Evolutionary conservation across 2,888 invertebrate genomes (phyloP).

Genomic region (Hirtodrosophila duncani): DNA sequence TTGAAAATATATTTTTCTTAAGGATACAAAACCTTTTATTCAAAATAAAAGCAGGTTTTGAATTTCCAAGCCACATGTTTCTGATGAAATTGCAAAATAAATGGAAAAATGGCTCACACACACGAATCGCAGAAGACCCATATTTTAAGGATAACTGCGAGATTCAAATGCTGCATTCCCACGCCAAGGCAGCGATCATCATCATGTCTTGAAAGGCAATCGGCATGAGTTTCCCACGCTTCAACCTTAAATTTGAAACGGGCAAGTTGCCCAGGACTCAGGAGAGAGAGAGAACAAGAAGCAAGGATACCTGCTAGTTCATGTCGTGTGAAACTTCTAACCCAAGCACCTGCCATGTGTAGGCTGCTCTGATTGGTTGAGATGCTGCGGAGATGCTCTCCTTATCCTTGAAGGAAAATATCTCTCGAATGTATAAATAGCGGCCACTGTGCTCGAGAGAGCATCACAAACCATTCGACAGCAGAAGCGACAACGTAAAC

Average conservation of each 20-base stretch:
- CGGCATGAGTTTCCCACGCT: conserved; percentile 69
- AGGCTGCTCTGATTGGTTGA: conserved; percentile 59
- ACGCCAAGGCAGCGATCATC: conserved; percentile 47
- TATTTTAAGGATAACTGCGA: conserved; percentile 3
- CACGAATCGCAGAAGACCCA: conserved; percentile 11
- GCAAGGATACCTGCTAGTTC: conserved; percentile 64
- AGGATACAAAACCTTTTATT: no score
- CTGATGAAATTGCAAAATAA: conserved; percentile 24
- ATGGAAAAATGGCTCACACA: background rate
- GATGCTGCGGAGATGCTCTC: conserved; percentile 59
- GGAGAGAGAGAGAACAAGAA: no score
- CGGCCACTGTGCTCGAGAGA: conserved; percentile 21
- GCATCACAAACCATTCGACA: conserved; percentile 49
- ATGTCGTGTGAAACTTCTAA: conserved; percentile 69
- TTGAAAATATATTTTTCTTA: no score
- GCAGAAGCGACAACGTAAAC: conserved; percentile 39
- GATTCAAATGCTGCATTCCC: conserved; percentile 47
- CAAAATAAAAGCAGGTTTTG: no score
- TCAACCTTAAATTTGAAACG: conserved; percentile 24
- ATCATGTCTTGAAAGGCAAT: conserved; percentile 16
- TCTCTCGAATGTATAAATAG: conserved; percentile 64
- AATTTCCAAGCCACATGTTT: no score
- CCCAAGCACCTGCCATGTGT: conserved; percentile 64
- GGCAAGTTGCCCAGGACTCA: conserved; percentile 50
- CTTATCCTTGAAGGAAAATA: no score